phyloP scores from a whole-genome alignment of 2,113 vertebrate species.

The Anguilla japonica region DNA sequence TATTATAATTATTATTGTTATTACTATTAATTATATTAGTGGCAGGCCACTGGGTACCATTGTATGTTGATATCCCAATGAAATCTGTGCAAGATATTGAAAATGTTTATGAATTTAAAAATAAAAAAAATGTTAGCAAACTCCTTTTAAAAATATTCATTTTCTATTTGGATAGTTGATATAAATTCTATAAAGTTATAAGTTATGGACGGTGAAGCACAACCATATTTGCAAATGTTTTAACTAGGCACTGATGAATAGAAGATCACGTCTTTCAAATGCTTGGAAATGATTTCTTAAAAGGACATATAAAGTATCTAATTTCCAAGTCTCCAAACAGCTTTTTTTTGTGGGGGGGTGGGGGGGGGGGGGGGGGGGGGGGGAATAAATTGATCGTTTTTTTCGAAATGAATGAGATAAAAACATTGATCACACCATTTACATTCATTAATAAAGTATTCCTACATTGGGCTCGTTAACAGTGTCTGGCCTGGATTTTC shows the following conservation, averaged over 20 bases:
- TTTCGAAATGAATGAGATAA: neutral
- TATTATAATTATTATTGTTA: slow-evolving; percentile 59
- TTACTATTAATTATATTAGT: slow-evolving; percentile 67
- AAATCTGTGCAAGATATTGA: slow-evolving; percentile 63
- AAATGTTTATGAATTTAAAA: slow-evolving; percentile 62
- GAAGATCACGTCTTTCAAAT: neutral
- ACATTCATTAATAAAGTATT: slow-evolving; percentile 10
- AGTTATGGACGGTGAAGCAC: neutral
- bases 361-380: no score
- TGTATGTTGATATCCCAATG: slow-evolving; percentile 68
- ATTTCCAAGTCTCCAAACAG: neutral
- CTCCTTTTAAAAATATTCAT: neutral
- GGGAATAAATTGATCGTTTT: neutral
- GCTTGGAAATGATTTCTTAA: neutral
- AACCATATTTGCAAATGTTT: neutral
- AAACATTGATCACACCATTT: slow-evolving; percentile 22
- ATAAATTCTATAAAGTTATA: neutral
- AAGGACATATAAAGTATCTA: neutral
- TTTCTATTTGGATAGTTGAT: neutral
- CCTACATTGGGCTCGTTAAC: neutral
- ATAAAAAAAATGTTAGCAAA: slow-evolving; percentile 35
- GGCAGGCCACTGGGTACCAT: slow-evolving; percentile 76
- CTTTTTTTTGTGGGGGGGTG: neutral
- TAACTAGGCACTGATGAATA: neutral
- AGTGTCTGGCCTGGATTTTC: neutral